phyloP scores from a whole-genome alignment of 2,113 vertebrate species.

The Garra rufa region DNA sequence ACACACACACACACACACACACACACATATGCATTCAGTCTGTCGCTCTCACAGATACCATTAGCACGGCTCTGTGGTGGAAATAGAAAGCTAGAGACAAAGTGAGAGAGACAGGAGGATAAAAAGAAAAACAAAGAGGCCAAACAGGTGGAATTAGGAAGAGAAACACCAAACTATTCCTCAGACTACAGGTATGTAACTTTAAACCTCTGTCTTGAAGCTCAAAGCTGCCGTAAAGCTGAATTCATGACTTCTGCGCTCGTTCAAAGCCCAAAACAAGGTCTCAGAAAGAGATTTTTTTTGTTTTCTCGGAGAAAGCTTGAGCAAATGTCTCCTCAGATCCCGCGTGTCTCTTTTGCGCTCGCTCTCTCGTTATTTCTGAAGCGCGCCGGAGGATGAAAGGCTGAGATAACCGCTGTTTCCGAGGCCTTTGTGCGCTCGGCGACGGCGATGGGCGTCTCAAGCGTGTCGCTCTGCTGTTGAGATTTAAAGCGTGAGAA shows the following conservation, averaged over 20 bases:
- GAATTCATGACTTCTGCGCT: conserved; percentile 35
- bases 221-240: conserved; percentile 23
- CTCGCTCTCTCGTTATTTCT: conserved; percentile 8
- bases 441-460: not conserved
- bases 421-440: not conserved
- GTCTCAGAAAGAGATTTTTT: conserved; percentile 18
- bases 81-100: conserved; percentile 30
- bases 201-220: conserved; percentile 4
- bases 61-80: conserved; percentile 65
- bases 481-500: not conserved
- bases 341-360: not conserved
- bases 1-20: too few relatives aligned
- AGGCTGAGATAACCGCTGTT: conserved; percentile 3
- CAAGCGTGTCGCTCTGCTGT: not conserved
- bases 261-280: conserved; percentile 33
- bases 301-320: conserved; percentile 4
- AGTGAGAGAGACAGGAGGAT: not conserved
- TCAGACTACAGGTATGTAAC: conserved; percentile 36
- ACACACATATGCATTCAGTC: conserved; percentile 29
- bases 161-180: conserved; percentile 9
- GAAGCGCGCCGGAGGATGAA: conserved; percentile 11
- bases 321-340: conserved; percentile 20
- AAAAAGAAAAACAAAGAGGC: not conserved
- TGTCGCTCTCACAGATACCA: conserved; percentile 62
- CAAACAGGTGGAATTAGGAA: conserved; percentile 29